These are phyloP conservation scores for Synanthedon myopaeformis DNA, from an alignment of 2,888 invertebrate genomes.

Conservation along the genomic window DNA sequence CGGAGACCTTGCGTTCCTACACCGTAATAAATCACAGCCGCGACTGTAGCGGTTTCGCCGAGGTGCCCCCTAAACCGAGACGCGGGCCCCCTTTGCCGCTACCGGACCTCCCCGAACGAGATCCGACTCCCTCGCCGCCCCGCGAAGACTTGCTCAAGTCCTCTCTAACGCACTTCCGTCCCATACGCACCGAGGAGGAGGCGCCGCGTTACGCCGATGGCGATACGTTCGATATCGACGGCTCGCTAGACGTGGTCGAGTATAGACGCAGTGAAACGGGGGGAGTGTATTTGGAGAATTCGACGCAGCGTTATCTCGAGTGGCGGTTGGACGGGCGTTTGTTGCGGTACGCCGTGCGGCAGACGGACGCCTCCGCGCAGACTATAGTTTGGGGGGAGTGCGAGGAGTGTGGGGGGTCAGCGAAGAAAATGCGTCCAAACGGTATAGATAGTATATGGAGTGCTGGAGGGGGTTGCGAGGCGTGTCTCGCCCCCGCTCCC, in stretches of 20 bases:
- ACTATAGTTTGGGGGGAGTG: constrained; percentile 34
- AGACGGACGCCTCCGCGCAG: constrained; percentile 43
- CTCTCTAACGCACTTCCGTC: constrained; percentile 85
- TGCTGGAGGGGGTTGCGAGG: constrained; percentile 33
- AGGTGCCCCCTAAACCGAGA: constrained; percentile 65
- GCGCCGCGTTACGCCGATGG: constrained; percentile 73
- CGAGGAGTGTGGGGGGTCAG: constrained; percentile 45
- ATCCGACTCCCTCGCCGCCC: constrained; percentile 69
- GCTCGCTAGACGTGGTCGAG: constrained; percentile 73
- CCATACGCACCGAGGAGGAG: constrained; percentile 74
- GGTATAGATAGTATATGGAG: constrained; percentile 34
- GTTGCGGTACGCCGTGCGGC: constrained; percentile 75
- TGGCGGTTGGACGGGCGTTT: constrained; percentile 56
- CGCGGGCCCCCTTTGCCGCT: constrained; percentile 15
- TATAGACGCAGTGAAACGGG: constrained; percentile 77
- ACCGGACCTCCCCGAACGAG: constrained; percentile 18
- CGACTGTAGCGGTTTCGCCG: constrained; percentile 72
- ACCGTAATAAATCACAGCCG: constrained; percentile 73
- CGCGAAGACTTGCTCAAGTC: constrained; percentile 82
- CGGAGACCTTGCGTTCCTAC: constrained; percentile 60
- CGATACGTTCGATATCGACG: constrained; percentile 77
- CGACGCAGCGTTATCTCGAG: constrained; percentile 64
- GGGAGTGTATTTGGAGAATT: constrained; percentile 66
- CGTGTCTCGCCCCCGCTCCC: constrained; percentile 24
- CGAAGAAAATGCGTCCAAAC: constrained; percentile 51